phyloP scores from a whole-genome alignment of 2,888 invertebrate species.

The Blomia tropicalis region DNA sequence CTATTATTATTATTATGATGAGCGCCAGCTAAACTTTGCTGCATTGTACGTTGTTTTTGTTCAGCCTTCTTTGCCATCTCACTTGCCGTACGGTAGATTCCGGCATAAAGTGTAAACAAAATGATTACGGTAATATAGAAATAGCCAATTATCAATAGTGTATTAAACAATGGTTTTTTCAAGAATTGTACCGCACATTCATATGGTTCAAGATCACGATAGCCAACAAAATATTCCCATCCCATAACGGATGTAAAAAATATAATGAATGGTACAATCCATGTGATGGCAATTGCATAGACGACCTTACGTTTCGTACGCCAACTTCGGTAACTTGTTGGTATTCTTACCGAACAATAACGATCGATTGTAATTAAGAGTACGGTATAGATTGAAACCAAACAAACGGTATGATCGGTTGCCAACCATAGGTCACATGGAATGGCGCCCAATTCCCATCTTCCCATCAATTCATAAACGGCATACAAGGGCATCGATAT shows the following conservation, averaged over 20 bases:
- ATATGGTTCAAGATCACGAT: constrained; percentile 64
- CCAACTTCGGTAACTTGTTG: constrained; percentile 92
- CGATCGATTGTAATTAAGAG: constrained; percentile 93
- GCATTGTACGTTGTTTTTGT: constrained; percentile 86
- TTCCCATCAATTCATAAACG: constrained; percentile 84
- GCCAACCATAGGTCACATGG: constrained; percentile 96
- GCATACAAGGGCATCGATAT: constrained; percentile 98
- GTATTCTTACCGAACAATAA: constrained; percentile 95
- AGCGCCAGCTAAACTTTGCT: constrained; percentile 41
- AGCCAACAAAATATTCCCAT: constrained; percentile 94
- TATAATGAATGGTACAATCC: constrained; percentile 85
- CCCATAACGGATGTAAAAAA: constrained; percentile 98
- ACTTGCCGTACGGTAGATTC: constrained; percentile 91
- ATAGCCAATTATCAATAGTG: constrained; percentile 85
- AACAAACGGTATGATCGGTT: constrained; percentile 94
- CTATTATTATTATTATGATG: too few relatives aligned
- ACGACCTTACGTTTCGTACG: constrained; percentile 79
- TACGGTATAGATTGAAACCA: constrained; percentile 97
- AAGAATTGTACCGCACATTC: constrained; percentile 93
- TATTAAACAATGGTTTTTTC: constrained; percentile 91
- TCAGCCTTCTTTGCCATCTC: constrained; percentile 94
- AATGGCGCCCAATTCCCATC: constrained; percentile 89
- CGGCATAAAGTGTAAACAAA: constrained; percentile 83
- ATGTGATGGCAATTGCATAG: constrained; percentile 87
- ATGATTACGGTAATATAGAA: constrained; percentile 95